Base-by-base conservation (phyloP, 2,888 invertebrate species). In the Caenorhabditis uteleia region DNA sequence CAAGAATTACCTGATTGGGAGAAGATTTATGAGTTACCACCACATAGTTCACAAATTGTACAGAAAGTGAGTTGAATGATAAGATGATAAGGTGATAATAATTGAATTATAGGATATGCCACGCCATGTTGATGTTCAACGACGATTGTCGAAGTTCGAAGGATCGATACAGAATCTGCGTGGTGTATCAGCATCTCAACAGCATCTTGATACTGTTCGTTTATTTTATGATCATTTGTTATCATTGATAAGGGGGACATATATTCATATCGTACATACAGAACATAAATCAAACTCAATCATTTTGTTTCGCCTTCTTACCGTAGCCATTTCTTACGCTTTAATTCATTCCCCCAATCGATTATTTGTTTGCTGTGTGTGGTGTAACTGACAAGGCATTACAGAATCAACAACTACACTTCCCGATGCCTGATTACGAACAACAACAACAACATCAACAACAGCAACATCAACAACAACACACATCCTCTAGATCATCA, bases 1-100 rank as follows among this genome's bases (percentile, higher is more conserved):
- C 40, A 49, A 25, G 64, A 64, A 8, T 25, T 64, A 34, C 68
- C 70, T n/a, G 80, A 81, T 43, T 80, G 80, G 80, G 81, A 81
- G 64, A 80, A 82, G 58, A 82, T 81, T 55, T 81, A 82, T 68
- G 81, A 80, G 34, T 65, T 82, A 12, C 80, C 80, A n/a, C 78
- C 80, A 12, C 82, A 83, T 54, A 71, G 79, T 5, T 82, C 82
- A 4, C 77, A 78, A 16, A 65, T 83, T 44, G 76, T 77, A 7
- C 65, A 68, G 21, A 75, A 73, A 40, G 58, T 62, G 6, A 26
- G n/a, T 27, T 43, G 4, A 21, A 16, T 4, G 7, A 5, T 27
- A 16, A 14, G 8, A 7, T 43, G 7, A 20, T 20, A 38, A 26
- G 14, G 12, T 3, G 14, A 4, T 16, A 23, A 40, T 36, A 7